Percentiles rank a stretch among this genome's conserved stretches.
These are phyloP conservation scores for Pristionchus japonicus DNA, from an alignment of 2,888 invertebrate genomes.

Conservation along the genomic window DNA sequence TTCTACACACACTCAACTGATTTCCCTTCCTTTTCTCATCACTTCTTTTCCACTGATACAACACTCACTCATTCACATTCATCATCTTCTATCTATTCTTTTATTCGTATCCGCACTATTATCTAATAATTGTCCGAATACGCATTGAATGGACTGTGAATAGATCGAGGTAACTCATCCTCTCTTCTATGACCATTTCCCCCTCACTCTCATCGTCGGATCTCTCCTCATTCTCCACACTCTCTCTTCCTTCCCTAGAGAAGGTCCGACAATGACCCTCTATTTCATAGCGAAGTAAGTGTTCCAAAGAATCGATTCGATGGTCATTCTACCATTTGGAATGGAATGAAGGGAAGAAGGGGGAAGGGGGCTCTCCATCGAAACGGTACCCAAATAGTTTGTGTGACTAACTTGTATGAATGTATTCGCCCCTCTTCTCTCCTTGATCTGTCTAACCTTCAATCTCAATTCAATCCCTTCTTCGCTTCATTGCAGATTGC, in stretches of 20 bases:
- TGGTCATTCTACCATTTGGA: background rate
- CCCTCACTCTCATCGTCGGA: background rate
- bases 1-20: background rate
- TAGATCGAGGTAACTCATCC: background rate
- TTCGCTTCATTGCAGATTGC: slow-evolving; percentile 5
- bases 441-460: slow-evolving; percentile 1
- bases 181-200: background rate
- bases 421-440: background rate
- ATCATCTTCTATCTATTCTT: background rate
- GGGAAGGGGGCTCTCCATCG: no score
- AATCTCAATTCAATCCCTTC: background rate
- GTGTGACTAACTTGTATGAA: background rate
- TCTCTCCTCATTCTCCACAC: background rate
- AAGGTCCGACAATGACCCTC: background rate
- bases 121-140: background rate
- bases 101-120: background rate
- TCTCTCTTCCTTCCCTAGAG: background rate
- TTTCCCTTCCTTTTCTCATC: background rate
- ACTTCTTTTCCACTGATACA: background rate
- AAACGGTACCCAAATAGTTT: background rate
- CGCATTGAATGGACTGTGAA: background rate
- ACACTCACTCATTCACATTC: background rate
- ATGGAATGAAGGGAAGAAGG: no score
- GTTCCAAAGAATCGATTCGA: background rate
- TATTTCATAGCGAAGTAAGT: background rate